Evolutionary conservation across 1,140 invertebrate species (phyloP).

Genomic region (Notospermus geniculatus): DNA sequence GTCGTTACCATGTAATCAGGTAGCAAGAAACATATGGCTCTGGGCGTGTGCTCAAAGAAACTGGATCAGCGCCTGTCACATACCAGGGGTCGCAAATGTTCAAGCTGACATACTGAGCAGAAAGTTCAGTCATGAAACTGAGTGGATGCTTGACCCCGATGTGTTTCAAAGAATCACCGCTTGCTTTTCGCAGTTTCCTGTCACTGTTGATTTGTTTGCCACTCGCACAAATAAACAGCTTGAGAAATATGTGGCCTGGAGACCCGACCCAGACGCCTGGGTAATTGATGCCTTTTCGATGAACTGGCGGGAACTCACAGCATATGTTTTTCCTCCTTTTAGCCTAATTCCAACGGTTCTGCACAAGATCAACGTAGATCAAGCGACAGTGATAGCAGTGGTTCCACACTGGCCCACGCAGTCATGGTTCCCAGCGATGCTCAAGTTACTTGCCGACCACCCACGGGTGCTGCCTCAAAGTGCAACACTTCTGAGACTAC

Average conservation of each 20-base stretch:
- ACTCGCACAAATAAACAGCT: slow-evolving; percentile 22
- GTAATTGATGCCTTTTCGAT: slow-evolving; percentile 22
- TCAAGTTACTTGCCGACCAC: slow-evolving; percentile 10
- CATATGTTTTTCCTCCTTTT: slow-evolving; percentile 25
- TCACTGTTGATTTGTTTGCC: slow-evolving; percentile 29
- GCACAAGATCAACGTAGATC: slow-evolving; percentile 13
- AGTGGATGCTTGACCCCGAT: slow-evolving; percentile 22
- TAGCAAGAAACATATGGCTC: slow-evolving; percentile 22
- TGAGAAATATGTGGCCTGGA: slow-evolving; percentile 22
- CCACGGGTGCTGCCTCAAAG: slow-evolving; percentile 9
- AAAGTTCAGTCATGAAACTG: slow-evolving; percentile 12
- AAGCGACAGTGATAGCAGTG: slow-evolving; percentile 11
- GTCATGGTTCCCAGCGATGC: slow-evolving; percentile 16
- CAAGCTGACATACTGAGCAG: slow-evolving; percentile 20
- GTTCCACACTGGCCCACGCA: slow-evolving; percentile 22
- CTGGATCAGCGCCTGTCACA: slow-evolving; percentile 18
- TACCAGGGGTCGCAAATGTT: slow-evolving; percentile 20
- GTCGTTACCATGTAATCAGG: slow-evolving; percentile 8
- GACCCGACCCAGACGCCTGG: slow-evolving; percentile 23
- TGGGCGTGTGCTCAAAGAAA: slow-evolving; percentile 20
- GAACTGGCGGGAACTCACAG: slow-evolving; percentile 11
- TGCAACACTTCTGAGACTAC: slow-evolving; percentile 3
- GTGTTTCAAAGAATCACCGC: slow-evolving; percentile 15
- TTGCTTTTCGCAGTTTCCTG: background rate
- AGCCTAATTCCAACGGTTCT: slow-evolving; percentile 15